These are phyloP conservation scores for Plebejus anna DNA, from an alignment of 2,888 invertebrate species.

Conservation along the genomic window DNA sequence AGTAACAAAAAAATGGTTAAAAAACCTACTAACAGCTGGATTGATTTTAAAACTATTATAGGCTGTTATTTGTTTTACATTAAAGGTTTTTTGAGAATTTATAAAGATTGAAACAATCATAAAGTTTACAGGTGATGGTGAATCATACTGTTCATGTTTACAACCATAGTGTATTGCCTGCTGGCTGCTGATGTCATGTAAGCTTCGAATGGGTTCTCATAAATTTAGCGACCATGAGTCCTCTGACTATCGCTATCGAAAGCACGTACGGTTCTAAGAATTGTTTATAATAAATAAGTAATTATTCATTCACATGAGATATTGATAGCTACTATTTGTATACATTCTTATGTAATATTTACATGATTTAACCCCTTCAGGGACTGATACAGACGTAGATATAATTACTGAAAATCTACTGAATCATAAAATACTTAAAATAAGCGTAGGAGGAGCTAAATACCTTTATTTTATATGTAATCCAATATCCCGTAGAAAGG, in stretches of 20 bases:
- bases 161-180: constrained; percentile 57
- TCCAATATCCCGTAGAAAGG: constrained; percentile 78
- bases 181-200: constrained; percentile 76
- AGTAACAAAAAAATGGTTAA: not conserved
- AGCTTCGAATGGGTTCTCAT: constrained; percentile 45
- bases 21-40: not conserved
- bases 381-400: constrained; percentile 27
- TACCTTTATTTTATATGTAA: constrained; percentile 77
- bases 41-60: not conserved
- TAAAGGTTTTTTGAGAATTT: not conserved
- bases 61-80: not conserved
- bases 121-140: constrained; percentile 45
- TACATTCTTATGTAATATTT: constrained; percentile 70
- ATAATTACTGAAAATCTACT: constrained; percentile 31
- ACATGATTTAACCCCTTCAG: constrained; percentile 28
- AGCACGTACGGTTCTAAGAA: constrained; percentile 52
- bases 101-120: constrained; percentile 32
- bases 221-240: constrained; percentile 45
- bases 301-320: constrained; percentile 39
- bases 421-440: constrained; percentile 43
- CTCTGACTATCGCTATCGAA: constrained; percentile 39
- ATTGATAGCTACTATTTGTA: constrained; percentile 10
- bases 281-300: constrained; percentile 44
- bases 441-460: constrained; percentile 67
- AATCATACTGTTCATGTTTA: constrained; percentile 65